Conservation (phyloP, 2,797 vertebrate species). For the Pangasius macronema region DNA sequence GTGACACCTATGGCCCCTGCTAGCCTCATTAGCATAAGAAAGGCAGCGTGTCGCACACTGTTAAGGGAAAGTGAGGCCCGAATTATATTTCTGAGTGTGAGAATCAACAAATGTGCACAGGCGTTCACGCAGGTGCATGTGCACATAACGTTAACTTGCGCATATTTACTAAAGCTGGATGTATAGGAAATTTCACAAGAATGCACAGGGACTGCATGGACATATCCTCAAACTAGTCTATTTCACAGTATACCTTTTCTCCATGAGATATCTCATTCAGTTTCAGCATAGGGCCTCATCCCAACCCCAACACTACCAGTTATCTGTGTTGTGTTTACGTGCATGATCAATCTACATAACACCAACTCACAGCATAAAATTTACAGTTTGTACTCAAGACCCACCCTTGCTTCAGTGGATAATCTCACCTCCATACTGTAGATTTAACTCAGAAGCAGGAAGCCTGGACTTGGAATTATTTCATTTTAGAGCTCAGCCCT, state of each 20-base stretch:
- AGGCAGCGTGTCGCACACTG: slow-evolving; percentile 58
- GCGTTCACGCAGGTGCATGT: not conserved
- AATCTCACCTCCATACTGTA: not conserved
- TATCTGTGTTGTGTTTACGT: not conserved
- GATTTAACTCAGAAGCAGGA: not conserved
- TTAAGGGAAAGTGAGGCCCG: slow-evolving; percentile 35
- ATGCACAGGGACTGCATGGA: not conserved
- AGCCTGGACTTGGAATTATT: not conserved
- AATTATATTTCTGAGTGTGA: not conserved
- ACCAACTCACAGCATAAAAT: not conserved
- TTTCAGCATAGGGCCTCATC: not conserved
- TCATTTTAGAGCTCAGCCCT: not conserved
- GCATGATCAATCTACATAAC: not conserved
- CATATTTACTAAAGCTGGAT: not conserved
- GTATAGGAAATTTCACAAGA: not conserved
- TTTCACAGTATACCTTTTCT: not conserved
- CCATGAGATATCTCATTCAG: not conserved
- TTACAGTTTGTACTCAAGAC: not conserved
- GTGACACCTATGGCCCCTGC: slow-evolving; percentile 70
- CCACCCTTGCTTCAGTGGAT: not conserved
- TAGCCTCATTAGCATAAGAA: slow-evolving; percentile 78
- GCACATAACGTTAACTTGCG: not conserved
- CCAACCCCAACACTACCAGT: not conserved
- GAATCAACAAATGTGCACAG: not conserved
- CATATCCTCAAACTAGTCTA: not conserved